A percentile compares a stretch with the other conserved stretches of the same genome.
phyloP scores from a whole-genome alignment of 2,888 invertebrate species.

The Hirtodrosophila trivittata region DNA sequence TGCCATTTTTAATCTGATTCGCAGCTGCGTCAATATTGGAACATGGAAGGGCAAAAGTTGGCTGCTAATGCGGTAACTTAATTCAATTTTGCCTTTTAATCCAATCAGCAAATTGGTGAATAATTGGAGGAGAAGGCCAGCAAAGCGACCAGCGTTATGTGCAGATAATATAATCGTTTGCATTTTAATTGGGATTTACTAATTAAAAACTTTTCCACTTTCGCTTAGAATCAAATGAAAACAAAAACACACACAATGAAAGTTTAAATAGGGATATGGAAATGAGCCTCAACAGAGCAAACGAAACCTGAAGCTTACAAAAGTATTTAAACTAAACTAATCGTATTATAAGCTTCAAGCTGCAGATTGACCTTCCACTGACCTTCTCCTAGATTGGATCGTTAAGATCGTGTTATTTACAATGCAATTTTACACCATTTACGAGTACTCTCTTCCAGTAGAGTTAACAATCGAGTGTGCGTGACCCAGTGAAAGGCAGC shows the following conservation, averaged over 20 bases:
- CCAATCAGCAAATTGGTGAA: constrained; percentile 74
- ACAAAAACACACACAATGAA: constrained; percentile 32
- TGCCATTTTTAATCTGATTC: constrained; percentile 37
- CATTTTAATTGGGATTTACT: constrained; percentile 73
- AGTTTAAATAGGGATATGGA: constrained; percentile 21
- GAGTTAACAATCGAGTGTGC: constrained; percentile 39
- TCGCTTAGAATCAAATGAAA: constrained; percentile 8
- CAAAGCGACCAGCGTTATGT: constrained; percentile 28
- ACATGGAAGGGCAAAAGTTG: constrained; percentile 20
- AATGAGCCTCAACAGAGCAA: constrained; percentile 12
- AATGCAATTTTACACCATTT: neutral
- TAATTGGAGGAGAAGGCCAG: constrained; percentile 56
- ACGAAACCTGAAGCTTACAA: too few species aligned
- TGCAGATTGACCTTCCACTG: too few species aligned
- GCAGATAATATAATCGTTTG: constrained; percentile 66
- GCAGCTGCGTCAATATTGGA: constrained; percentile 29
- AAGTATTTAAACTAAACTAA: too few species aligned
- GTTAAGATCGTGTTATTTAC: too few species aligned
- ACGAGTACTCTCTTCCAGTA: neutral
- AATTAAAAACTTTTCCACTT: constrained; percentile 69
- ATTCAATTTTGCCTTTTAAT: constrained; percentile 73
- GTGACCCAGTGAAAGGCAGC: constrained; percentile 32
- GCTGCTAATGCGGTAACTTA: constrained; percentile 67
- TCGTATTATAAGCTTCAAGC: too few species aligned
- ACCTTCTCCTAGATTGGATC: too few species aligned